Percentiles rank a stretch among this genome's conserved stretches.
Evolutionary conservation across 2,888 invertebrate genomes (phyloP).

Genomic region (Rhabditoides inermis): DNA sequence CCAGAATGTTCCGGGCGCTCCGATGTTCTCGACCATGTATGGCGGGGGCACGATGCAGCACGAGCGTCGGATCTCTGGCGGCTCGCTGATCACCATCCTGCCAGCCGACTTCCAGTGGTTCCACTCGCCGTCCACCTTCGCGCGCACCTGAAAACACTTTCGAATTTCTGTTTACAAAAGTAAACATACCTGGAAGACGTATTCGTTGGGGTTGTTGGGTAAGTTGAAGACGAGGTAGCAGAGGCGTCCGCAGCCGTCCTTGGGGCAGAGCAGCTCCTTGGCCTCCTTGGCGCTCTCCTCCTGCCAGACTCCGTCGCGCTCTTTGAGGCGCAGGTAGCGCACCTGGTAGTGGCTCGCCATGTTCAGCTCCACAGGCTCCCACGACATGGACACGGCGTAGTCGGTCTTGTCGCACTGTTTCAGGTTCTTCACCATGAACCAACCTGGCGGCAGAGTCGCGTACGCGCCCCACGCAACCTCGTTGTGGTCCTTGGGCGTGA

Average conservation of each 20-base stretch:
- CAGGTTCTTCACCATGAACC: constrained; percentile 49
- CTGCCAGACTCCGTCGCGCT: constrained; percentile 39
- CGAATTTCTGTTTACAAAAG: not conserved
- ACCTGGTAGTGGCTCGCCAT: constrained; percentile 49
- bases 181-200: constrained; percentile 47
- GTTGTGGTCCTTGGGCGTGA: constrained; percentile 40
- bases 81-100: constrained; percentile 36
- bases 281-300: constrained; percentile 36
- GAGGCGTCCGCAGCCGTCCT: constrained; percentile 47
- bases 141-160: constrained; percentile 34
- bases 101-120: constrained; percentile 51
- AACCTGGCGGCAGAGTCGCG: constrained; percentile 51
- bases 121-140: constrained; percentile 47
- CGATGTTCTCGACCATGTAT: constrained; percentile 48
- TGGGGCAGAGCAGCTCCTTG: constrained; percentile 31
- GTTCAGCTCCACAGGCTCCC: constrained; percentile 48
- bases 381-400: constrained; percentile 49
- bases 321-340: constrained; percentile 41
- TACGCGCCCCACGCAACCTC: constrained; percentile 51
- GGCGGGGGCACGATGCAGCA: constrained; percentile 53
- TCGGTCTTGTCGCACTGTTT: constrained; percentile 50
- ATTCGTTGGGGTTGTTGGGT: constrained; percentile 37
- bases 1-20: constrained; percentile 42
- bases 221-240: constrained; percentile 52
- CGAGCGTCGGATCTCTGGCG: constrained; percentile 22